Evolutionary conservation across 2,113 vertebrate genomes (phyloP).

Genomic region (Anolis carolinensis): DNA sequence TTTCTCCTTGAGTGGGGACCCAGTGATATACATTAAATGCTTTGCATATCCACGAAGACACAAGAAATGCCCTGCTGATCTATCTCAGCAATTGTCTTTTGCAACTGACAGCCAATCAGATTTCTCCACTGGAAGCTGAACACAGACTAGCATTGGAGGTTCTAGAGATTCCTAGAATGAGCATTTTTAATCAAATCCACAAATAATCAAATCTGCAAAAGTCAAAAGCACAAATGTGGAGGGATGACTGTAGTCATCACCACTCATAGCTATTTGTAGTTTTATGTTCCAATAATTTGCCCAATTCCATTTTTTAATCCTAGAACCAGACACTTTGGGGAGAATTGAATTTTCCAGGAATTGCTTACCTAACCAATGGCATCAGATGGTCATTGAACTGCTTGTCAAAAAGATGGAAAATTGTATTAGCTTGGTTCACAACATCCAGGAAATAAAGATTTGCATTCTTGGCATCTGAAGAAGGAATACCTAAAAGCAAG

Average conservation of each 20-base stretch:
- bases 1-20: too few species aligned
- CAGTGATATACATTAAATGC: not conserved
- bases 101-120: not conserved
- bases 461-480: slow-evolving; percentile 93
- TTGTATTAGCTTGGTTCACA: slow-evolving; percentile 97
- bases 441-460: slow-evolving; percentile 98
- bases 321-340: not conserved
- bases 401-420: slow-evolving; percentile 99
- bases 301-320: too few species aligned
- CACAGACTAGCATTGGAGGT: too few species aligned
- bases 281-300: not conserved
- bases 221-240: too few species aligned
- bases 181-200: too few species aligned
- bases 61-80: not conserved
- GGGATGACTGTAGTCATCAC: too few species aligned
- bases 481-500: slow-evolving; percentile 89
- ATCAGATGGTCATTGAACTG: slow-evolving; percentile 99
- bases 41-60: not conserved
- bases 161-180: too few species aligned
- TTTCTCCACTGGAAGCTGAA: too few species aligned
- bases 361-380: slow-evolving; percentile 95
- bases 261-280: too few species aligned
- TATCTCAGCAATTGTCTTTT: not conserved
- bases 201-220: too few species aligned
- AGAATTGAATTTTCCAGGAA: not conserved